Evolutionary conservation across 2,888 invertebrate genomes (phyloP).

Genomic region (Calameuta idolon): DNA sequence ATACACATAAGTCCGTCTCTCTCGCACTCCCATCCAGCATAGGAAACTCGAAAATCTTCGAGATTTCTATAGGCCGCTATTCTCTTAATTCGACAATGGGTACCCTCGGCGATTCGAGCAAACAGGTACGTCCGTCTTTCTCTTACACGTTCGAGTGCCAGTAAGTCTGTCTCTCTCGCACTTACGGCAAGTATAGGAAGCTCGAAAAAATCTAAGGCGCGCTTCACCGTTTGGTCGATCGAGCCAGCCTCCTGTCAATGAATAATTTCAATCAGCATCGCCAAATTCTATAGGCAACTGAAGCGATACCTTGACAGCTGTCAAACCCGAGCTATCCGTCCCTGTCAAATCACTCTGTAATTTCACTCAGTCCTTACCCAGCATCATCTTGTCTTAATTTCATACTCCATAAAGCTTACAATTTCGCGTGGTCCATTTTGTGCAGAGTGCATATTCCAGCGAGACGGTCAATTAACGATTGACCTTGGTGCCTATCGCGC

Average conservation of each 20-base stretch:
- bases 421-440: slow-evolving; percentile 35
- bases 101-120: neutral
- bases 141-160: neutral
- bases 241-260: neutral
- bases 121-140: neutral
- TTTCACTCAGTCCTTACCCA: neutral
- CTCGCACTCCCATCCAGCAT: neutral
- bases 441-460: slow-evolving; percentile 12
- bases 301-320: neutral
- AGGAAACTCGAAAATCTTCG: neutral
- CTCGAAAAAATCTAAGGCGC: neutral
- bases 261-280: neutral
- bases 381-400: slow-evolving; percentile 56
- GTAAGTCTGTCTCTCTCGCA: neutral
- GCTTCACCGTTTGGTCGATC: neutral
- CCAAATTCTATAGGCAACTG: neutral
- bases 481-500: slow-evolving; percentile 40
- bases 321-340: neutral
- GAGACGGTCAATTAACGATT: slow-evolving; percentile 50
- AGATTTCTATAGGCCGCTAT: neutral
- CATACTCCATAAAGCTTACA: slow-evolving; percentile 58
- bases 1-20: neutral
- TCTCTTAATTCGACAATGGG: neutral
- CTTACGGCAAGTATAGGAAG: neutral
- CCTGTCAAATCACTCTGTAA: neutral